Conservation (phyloP, 2,888 invertebrate species). For the Acrobasis repandana region DNA sequence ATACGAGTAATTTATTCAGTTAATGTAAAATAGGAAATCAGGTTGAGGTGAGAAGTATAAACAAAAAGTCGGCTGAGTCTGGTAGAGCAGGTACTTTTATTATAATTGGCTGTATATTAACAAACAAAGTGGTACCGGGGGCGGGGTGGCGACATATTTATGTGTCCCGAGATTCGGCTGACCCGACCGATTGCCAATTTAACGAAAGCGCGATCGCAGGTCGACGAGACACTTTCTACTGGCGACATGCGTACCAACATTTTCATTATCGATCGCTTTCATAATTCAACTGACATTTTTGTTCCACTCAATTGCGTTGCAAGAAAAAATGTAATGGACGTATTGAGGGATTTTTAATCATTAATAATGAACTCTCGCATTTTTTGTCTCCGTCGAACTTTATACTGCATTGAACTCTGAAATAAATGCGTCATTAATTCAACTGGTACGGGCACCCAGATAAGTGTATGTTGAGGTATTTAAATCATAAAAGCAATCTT, state of each 20-base stretch:
- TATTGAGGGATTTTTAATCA: slow-evolving; percentile 50
- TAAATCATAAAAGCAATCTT: slow-evolving; percentile 16
- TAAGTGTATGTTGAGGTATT: background rate
- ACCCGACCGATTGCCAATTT: slow-evolving; percentile 71
- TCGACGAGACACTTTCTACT: slow-evolving; percentile 79
- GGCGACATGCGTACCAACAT: slow-evolving; percentile 67
- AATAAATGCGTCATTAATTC: slow-evolving; percentile 19
- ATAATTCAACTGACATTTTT: slow-evolving; percentile 80
- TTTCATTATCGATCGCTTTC: slow-evolving; percentile 80
- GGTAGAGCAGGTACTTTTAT: slow-evolving; percentile 66
- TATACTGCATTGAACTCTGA: slow-evolving; percentile 15
- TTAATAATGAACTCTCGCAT: slow-evolving; percentile 38
- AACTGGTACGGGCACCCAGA: slow-evolving; percentile 14
- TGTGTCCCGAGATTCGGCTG: slow-evolving; percentile 66
- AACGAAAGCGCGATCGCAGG: slow-evolving; percentile 74
- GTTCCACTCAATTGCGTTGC: slow-evolving; percentile 68
- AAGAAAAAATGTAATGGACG: slow-evolving; percentile 46
- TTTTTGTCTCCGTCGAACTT: slow-evolving; percentile 20
- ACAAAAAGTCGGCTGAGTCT: slow-evolving; percentile 60
- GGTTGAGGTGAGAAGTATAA: slow-evolving; percentile 61
- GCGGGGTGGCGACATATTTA: slow-evolving; percentile 76
- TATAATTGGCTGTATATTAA: slow-evolving; percentile 77
- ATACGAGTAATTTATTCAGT: background rate
- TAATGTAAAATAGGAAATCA: slow-evolving; percentile 51
- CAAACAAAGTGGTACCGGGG: slow-evolving; percentile 74